Evolutionary conservation across 2,888 invertebrate genomes (phyloP).

Genomic region (Noctua pronuba): DNA sequence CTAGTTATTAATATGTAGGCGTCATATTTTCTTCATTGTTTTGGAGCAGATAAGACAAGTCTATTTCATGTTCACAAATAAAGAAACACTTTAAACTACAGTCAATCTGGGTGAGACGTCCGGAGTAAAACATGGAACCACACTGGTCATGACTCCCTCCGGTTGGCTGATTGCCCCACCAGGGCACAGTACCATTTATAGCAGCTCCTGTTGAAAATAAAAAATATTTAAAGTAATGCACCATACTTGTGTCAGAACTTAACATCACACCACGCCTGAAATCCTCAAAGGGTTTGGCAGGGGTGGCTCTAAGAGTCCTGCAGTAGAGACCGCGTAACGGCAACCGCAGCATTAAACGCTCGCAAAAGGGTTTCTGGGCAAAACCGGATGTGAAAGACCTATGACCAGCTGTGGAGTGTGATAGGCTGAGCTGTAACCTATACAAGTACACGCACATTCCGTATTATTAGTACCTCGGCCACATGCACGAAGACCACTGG

Average conservation of each 20-base stretch:
- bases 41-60: not conserved
- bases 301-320: not conserved
- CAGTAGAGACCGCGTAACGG: not conserved
- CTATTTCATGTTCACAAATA: slow-evolving; percentile 36
- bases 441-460: too few species aligned
- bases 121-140: slow-evolving; percentile 39
- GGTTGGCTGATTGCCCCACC: slow-evolving; percentile 13
- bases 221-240: not conserved
- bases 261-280: not conserved
- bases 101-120: slow-evolving; percentile 28
- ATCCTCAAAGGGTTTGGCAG: too few species aligned
- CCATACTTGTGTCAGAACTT: not conserved
- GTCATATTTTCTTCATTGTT: slow-evolving; percentile 22
- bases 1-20: too few species aligned
- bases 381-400: not conserved
- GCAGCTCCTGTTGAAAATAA: slow-evolving; percentile 21
- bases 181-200: slow-evolving; percentile 16
- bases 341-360: not conserved
- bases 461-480: too few species aligned
- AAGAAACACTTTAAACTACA: slow-evolving; percentile 32
- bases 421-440: too few species aligned
- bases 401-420: not conserved
- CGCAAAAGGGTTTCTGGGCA: not conserved
- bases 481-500: too few species aligned
- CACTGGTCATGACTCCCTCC: slow-evolving; percentile 29